Evolutionary conservation across 2,113 vertebrate genomes (phyloP), one percentile per base, ranked within the genome.

Genomic region (Oxygymnocypris stewartii): DNA sequence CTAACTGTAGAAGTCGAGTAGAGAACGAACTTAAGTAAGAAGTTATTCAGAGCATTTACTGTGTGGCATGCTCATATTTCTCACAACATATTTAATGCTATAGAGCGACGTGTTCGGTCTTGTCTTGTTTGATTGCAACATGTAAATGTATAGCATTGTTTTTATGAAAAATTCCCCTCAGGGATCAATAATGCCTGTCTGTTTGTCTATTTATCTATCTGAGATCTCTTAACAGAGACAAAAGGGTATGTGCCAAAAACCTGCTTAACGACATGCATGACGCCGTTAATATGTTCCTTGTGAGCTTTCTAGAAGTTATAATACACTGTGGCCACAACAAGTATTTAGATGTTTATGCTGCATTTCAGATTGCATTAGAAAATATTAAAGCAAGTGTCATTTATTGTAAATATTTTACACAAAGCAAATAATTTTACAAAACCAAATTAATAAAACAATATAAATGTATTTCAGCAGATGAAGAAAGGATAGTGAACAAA

Each of bases 131-230:
- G 13, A 82, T 82, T 74, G 67, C 82, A 84, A 73, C 67, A 51
- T 82, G 49, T 74, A 37, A 74, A 84, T 57, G 82, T 84, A 84
- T 57, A 84, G 42, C 3, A 10, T 8, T 6, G 28, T 16, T 51
- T 57, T 25, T 9, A 4, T 83, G 1, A 23, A 3, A 37, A 71
- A 71, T 51, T 83, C 40, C 59, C 80, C 80, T 71, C 9, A 0
- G 63, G 80, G 44, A 67, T 37, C 28, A 82, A 51, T 69, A 82
- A 82, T 4, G 23, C 2, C 25, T 35, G 28, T 82, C 63, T 82
- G 63, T 82, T 69, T 87, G 91, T 92, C 88, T 90, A 88, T 90
- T 90, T 89, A 91, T 82, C 59, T 51, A 47, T 82, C 42, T 71
- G 28, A 82, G 16, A 82, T 71, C 80, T 69, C 63, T 31, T 11